Conservation (phyloP, 2,113 vertebrate species). For the Noturus placidus region DNA sequence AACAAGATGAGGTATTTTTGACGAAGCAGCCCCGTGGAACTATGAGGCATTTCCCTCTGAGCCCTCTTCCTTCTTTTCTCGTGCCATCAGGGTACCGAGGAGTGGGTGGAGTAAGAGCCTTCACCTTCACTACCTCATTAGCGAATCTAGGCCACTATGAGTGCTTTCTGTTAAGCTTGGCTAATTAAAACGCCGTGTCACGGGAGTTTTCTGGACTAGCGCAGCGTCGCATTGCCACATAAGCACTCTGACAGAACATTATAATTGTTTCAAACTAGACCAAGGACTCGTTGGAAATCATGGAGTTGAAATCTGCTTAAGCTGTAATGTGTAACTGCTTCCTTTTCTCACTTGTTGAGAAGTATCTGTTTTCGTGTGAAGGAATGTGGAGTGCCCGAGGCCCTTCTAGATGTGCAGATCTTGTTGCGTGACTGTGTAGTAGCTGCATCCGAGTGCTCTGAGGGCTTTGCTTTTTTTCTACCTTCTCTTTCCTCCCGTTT, state of each 20-base stretch:
- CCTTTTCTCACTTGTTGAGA: background rate
- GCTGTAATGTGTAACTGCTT: background rate
- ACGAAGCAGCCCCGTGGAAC: background rate
- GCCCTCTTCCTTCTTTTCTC: slow-evolving; percentile 6
- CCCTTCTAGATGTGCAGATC: background rate
- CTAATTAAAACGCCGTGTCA: slow-evolving; percentile 51
- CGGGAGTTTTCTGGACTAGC: slow-evolving; percentile 43
- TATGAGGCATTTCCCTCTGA: background rate
- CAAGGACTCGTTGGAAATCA: background rate
- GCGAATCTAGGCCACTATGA: slow-evolving; percentile 49
- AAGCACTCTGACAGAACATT: background rate
- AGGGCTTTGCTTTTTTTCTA: slow-evolving; percentile 17
- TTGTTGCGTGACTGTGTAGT: background rate
- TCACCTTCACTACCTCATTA: slow-evolving; percentile 54
- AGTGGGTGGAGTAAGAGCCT: slow-evolving; percentile 31
- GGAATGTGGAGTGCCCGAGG: slow-evolving; percentile 12
- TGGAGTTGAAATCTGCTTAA: background rate
- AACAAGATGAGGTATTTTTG: background rate
- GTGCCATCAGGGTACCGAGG: slow-evolving; percentile 4
- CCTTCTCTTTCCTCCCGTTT: slow-evolving; percentile 4
- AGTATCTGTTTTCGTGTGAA: slow-evolving; percentile 1
- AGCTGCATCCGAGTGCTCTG: slow-evolving; percentile 1
- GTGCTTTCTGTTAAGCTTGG: slow-evolving; percentile 39
- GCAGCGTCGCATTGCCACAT: slow-evolving; percentile 1
- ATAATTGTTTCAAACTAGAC: background rate